phyloP scores from a whole-genome alignment of 1,140 invertebrate species.

The Atta cephalotes region DNA sequence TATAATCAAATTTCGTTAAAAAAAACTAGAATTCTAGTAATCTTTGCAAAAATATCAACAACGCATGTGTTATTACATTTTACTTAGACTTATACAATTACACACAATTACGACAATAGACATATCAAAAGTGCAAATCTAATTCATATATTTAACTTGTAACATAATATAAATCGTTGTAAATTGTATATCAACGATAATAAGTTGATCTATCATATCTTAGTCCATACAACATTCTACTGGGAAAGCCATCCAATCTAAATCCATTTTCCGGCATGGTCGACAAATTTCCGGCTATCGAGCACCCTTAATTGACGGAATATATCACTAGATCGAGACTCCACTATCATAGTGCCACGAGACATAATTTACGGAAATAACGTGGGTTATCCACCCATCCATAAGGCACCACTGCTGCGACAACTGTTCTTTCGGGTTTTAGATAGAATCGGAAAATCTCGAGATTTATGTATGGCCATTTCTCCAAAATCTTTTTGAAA shows the following conservation, averaged over 20 bases:
- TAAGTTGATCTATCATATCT: conserved; percentile 31
- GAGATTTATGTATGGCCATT: conserved; percentile 34
- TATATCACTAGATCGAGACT: conserved; percentile 79
- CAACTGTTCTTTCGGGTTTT: conserved; percentile 34
- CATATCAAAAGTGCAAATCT: neutral
- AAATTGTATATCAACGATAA: neutral
- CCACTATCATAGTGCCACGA: conserved; percentile 56
- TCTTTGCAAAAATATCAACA: neutral
- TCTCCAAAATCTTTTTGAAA: conserved; percentile 1
- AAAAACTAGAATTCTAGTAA: neutral
- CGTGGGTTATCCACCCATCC: conserved; percentile 42
- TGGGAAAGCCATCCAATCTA: conserved; percentile 72
- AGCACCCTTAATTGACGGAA: conserved; percentile 81
- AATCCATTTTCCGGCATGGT: conserved; percentile 78
- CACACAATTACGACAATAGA: neutral
- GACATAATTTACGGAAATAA: conserved; percentile 83
- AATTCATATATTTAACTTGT: too few species aligned
- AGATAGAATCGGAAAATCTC: conserved; percentile 20
- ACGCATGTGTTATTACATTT: neutral
- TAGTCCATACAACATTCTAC: conserved; percentile 34
- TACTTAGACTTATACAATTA: neutral
- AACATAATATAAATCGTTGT: neutral
- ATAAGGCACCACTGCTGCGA: neutral
- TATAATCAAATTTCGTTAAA: neutral
- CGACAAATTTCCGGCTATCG: conserved; percentile 80